Base-by-base conservation (phyloP, 2,888 invertebrate genomes). In the Ephialtes manifestator region DNA sequence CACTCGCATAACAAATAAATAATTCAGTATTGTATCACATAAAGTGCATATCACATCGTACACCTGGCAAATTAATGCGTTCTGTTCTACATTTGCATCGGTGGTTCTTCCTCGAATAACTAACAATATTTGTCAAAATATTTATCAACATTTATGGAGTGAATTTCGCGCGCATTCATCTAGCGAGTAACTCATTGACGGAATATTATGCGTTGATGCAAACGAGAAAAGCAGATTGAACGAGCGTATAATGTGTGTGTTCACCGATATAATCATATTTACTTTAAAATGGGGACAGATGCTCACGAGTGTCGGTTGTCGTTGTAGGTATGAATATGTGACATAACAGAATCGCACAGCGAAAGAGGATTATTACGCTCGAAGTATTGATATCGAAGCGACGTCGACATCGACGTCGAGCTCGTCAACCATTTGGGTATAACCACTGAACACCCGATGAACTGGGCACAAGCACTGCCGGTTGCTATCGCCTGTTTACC, bases 311-410 rank as follows among this genome's bases (percentile, higher is more conserved):
- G 67, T 58, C 71, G 20, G 46, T 46, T 48, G 51, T 10, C 46
- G 65, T 35, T 51, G 39, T 75, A 63, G 13, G 8, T 18, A 46
- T 13, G 58, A 53, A 35, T 46, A 53, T 65, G 60, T 76, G 60
- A 72, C 80, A 63, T 67, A 85, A 82, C 65, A 46, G 80, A 60
- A 75, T 83, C 72, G 65, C 43, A 80, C 76, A 35, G 76, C 48
- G 58, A 65, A 58, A 68, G 76, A 83, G 85, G 65, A 85, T 85
- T 83, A 82, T 82, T 11, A 71, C 51, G 67, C 15, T 5, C 48
- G 35, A 63, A 72, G 79, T 80, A 85, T 85, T 74, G 68, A 75
- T 83, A 78, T 55, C 63, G 35, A 74, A 48, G 60, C 53, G 20
- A 10, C 31, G 51, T 71, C 20, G 70, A 76, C 55, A 51, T 85